Conservation (phyloP, 2,113 vertebrate genomes). For the Eonycteris spelaea region DNA sequence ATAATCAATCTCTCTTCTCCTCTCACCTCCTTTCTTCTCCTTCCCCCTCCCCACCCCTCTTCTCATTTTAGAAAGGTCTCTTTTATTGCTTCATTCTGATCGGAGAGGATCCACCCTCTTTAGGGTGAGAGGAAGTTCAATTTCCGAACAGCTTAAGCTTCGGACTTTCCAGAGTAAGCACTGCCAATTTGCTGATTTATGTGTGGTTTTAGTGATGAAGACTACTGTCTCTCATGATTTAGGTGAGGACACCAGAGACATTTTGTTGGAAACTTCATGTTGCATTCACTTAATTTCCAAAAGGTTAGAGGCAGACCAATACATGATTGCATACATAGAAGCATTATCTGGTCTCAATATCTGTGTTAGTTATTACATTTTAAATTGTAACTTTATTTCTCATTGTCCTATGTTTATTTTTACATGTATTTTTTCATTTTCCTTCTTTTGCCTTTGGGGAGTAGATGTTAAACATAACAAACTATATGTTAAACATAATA, state of each 20-base stretch:
- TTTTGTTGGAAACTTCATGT: constrained; percentile 46
- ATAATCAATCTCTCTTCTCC: neutral
- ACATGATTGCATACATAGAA: neutral
- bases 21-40: neutral
- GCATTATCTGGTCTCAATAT: constrained; percentile 19
- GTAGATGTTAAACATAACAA: constrained; percentile 11
- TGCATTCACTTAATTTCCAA: constrained; percentile 34
- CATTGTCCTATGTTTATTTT: neutral
- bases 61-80: constrained; percentile 23
- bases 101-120: neutral
- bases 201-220: constrained; percentile 58
- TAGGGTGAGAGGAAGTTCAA: constrained; percentile 73
- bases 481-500: constrained; percentile 65
- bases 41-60: neutral
- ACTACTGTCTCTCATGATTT: constrained; percentile 64
- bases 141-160: constrained; percentile 57
- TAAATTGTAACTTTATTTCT: constrained; percentile 14
- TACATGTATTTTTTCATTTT: constrained; percentile 44
- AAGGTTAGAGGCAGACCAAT: constrained; percentile 34
- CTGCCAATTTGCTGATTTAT: constrained; percentile 58
- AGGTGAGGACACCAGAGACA: constrained; percentile 62
- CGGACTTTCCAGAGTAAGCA: constrained; percentile 42
- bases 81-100: constrained; percentile 44
- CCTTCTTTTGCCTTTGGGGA: constrained; percentile 40
- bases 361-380: constrained; percentile 26